Percentiles rank a stretch among this genome's conserved stretches.
Evolutionary conservation across 2,888 invertebrate genomes (phyloP).

Genomic region (Petrophora chlorosata): DNA sequence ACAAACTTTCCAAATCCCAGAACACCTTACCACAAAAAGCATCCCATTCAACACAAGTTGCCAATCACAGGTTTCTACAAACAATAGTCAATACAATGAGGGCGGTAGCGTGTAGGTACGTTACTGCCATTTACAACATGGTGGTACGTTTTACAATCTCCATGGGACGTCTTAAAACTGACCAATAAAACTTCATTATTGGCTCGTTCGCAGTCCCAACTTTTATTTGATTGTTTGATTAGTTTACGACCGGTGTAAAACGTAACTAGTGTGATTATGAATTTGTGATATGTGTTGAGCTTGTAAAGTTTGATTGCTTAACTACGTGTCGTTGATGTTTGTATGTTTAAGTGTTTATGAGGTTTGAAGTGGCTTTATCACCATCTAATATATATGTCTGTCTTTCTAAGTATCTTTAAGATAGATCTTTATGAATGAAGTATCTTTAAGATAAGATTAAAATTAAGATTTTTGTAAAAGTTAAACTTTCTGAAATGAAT

Average conservation of each 20-base stretch:
- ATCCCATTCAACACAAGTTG: conserved; percentile 38
- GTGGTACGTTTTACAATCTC: conserved; percentile 65
- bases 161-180: conserved; percentile 79
- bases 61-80: conserved; percentile 47
- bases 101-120: conserved; percentile 49
- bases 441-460: no score
- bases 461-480: no score
- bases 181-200: conserved; percentile 84
- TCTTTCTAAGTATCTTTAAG: no score
- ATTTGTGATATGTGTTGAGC: conserved; percentile 34
- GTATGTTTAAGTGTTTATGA: conserved; percentile 25
- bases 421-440: no score
- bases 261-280: conserved; percentile 47
- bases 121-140: conserved; percentile 48
- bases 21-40: conserved; percentile 2
- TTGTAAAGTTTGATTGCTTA: conserved; percentile 28
- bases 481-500: no score
- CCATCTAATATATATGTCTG: no score
- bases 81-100: conserved; percentile 40
- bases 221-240: conserved; percentile 81
- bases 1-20: conserved; percentile 1
- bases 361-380: background rate
- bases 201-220: conserved; percentile 79
- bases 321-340: conserved; percentile 19
- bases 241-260: conserved; percentile 76